A percentile compares a stretch with the other conserved stretches of the same genome.
Conservation (phyloP, 2,113 vertebrate genomes). For the Loxodonta africana region DNA sequence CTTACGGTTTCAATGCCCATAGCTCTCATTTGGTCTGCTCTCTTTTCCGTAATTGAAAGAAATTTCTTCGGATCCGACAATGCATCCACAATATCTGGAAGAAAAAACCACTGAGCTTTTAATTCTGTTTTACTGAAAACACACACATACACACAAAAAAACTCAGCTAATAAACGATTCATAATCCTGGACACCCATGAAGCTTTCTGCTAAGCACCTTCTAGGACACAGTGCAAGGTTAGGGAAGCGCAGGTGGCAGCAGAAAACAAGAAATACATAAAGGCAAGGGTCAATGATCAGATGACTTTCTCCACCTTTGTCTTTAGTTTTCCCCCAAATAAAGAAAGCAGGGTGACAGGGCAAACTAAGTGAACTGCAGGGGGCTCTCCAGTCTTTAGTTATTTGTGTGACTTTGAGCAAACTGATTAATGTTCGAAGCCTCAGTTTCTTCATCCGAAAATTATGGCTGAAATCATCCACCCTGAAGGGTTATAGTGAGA, state of each 20-base stretch:
- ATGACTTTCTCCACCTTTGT: neutral
- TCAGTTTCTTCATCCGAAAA: slow-evolving; percentile 21
- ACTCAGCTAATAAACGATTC: neutral
- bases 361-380: neutral
- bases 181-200: neutral
- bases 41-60: slow-evolving; percentile 98
- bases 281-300: neutral
- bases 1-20: slow-evolving; percentile 98
- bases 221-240: neutral
- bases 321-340: neutral
- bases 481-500: neutral
- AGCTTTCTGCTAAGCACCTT: neutral
- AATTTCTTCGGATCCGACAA: slow-evolving; percentile 99
- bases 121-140: slow-evolving; percentile 31
- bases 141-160: neutral
- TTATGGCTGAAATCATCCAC: neutral
- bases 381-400: neutral
- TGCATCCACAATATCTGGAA: slow-evolving; percentile 97
- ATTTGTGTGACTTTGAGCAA: neutral
- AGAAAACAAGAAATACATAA: neutral
- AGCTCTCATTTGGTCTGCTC: slow-evolving; percentile 99
- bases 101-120: neutral
- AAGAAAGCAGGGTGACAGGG: neutral
- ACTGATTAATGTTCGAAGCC: neutral
- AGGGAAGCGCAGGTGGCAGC: neutral